These are phyloP conservation scores for Seriola rivoliana DNA, from an alignment of 2,113 vertebrate genomes.

Conservation along the genomic window DNA sequence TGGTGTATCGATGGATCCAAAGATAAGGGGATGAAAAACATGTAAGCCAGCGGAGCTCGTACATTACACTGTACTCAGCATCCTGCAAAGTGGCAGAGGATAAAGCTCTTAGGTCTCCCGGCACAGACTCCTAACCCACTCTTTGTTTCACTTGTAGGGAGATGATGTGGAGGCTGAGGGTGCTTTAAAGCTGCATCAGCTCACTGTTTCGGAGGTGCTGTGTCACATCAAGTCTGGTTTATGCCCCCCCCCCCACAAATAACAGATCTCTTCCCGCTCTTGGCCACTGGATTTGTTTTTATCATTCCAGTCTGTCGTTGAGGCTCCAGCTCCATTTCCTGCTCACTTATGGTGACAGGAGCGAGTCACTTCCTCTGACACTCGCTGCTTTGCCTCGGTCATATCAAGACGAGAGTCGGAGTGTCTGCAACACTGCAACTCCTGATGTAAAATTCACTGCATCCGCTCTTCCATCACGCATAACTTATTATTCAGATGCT, in stretches of 20 bases:
- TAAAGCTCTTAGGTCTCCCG: neutral
- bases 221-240: conserved; percentile 7
- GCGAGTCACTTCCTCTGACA: neutral
- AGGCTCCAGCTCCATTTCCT: neutral
- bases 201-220: conserved; percentile 4
- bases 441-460: neutral
- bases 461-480: too few species aligned
- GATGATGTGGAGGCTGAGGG: conserved; percentile 9
- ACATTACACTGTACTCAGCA: neutral
- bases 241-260: neutral
- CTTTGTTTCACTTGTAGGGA: conserved; percentile 7
- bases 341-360: neutral
- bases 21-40: conserved; percentile 1
- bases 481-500: too few species aligned
- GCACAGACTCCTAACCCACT: neutral
- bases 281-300: neutral
- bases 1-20: conserved; percentile 8
- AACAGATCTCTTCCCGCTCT: neutral
- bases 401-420: neutral
- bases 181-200: conserved; percentile 12
- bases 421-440: neutral
- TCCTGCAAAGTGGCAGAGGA: neutral
- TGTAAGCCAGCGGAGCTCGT: neutral
- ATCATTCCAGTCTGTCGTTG: neutral
- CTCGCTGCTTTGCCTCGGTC: neutral